phyloP scores from a whole-genome alignment of 2,797 vertebrate genomes.

The Stomatorhinus walkeri region DNA sequence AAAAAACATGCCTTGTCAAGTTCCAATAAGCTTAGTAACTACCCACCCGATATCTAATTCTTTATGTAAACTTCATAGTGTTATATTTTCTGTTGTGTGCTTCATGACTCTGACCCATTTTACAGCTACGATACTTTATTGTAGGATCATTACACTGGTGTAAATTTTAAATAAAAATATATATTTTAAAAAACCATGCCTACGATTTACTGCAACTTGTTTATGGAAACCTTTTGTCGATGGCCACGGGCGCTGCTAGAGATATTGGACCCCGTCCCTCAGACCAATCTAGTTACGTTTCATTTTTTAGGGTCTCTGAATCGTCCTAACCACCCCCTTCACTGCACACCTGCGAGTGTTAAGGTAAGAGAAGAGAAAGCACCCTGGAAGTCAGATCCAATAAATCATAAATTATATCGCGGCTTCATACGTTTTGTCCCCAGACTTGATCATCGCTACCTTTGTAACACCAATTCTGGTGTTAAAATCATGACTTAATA shows the following conservation, averaged over 20 bases:
- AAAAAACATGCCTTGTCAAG: slow-evolving; percentile 32
- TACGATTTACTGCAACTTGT: background rate
- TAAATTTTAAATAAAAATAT: slow-evolving; percentile 71
- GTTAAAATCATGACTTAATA: background rate
- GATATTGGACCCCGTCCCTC: background rate
- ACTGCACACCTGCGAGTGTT: background rate
- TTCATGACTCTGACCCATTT: slow-evolving; percentile 35
- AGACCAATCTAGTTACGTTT: background rate
- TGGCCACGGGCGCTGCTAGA: background rate
- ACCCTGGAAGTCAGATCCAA: background rate
- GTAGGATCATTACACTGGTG: slow-evolving; percentile 63
- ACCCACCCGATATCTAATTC: slow-evolving; percentile 33
- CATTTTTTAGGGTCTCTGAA: background rate
- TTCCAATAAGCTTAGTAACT: slow-evolving; percentile 64
- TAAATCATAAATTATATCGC: background rate
- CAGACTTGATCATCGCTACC: background rate
- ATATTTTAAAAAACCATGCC: slow-evolving; percentile 28
- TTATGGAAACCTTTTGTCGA: background rate
- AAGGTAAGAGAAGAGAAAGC: background rate
- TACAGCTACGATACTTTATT: slow-evolving; percentile 52
- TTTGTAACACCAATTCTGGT: background rate
- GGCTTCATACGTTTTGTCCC: background rate
- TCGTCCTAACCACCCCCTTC: background rate
- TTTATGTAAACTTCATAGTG: slow-evolving; percentile 60
- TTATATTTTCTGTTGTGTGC: slow-evolving; percentile 34